phyloP scores from a whole-genome alignment of 2,797 vertebrate species.

The Chelonia mydas region DNA sequence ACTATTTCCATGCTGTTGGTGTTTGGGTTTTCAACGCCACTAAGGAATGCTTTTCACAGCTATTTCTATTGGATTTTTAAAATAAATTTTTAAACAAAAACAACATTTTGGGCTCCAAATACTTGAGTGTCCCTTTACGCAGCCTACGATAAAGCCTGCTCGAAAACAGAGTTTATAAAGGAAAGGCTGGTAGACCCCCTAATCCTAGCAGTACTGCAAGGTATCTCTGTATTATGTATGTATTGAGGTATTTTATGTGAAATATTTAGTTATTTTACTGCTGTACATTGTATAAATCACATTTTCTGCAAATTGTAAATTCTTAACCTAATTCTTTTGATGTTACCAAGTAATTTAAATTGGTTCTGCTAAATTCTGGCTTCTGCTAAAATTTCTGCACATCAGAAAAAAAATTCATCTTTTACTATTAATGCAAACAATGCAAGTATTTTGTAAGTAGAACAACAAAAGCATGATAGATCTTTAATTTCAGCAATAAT shows the following conservation, averaged over 20 bases:
- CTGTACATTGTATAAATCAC: neutral
- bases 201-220: neutral
- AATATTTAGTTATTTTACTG: neutral
- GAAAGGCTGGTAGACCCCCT: neutral
- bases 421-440: neutral
- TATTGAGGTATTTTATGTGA: neutral
- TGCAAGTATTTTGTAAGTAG: neutral
- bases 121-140: neutral
- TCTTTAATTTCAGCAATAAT: neutral
- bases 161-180: neutral
- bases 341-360: no score
- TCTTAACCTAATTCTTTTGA: neutral
- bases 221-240: neutral
- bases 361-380: neutral
- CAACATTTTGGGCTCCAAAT: neutral
- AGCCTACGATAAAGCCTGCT: neutral
- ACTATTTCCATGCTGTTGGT: no score
- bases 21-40: no score
- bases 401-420: neutral
- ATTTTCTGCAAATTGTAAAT: neutral
- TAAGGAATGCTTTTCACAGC: no score
- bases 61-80: no score
- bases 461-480: neutral
- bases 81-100: no score
- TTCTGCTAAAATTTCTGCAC: neutral